phyloP scores from a whole-genome alignment of 2,888 invertebrate species.

The Melieria picta region DNA sequence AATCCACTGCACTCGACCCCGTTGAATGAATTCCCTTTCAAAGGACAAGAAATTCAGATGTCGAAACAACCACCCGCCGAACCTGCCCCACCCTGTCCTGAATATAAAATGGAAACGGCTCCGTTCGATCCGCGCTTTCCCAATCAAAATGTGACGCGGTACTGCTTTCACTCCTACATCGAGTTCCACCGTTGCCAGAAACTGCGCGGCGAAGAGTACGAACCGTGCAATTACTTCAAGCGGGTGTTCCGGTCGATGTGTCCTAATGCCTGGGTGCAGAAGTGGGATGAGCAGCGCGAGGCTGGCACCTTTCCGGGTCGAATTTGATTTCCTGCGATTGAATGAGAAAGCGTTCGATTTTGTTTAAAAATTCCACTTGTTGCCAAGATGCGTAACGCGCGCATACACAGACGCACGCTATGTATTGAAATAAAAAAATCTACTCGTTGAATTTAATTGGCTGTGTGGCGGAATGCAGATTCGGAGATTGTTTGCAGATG shows the following conservation, averaged over 20 bases:
- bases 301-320: slow-evolving; percentile 82
- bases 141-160: slow-evolving; percentile 92
- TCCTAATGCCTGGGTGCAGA: slow-evolving; percentile 87
- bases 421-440: not conserved
- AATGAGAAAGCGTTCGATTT: no score
- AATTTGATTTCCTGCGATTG: slow-evolving; percentile 18
- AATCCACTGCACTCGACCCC: not conserved
- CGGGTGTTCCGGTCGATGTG: slow-evolving; percentile 83
- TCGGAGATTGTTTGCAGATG: no score
- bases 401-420: not conserved
- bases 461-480: no score
- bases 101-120: slow-evolving; percentile 70
- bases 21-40: not conserved
- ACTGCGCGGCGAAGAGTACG: slow-evolving; percentile 85
- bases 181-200: slow-evolving; percentile 93
- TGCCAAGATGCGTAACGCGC: not conserved
- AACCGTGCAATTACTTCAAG: slow-evolving; percentile 91
- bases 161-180: slow-evolving; percentile 92
- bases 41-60: slow-evolving; percentile 3
- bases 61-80: no score
- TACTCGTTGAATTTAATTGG: no score
- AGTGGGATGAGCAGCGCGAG: slow-evolving; percentile 84
- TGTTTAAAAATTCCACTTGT: not conserved
- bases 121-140: slow-evolving; percentile 98
- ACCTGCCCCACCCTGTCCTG: slow-evolving; percentile 22